phyloP scores from a whole-genome alignment of 2,797 vertebrate species.

The Amblyopsis hoosieri region DNA sequence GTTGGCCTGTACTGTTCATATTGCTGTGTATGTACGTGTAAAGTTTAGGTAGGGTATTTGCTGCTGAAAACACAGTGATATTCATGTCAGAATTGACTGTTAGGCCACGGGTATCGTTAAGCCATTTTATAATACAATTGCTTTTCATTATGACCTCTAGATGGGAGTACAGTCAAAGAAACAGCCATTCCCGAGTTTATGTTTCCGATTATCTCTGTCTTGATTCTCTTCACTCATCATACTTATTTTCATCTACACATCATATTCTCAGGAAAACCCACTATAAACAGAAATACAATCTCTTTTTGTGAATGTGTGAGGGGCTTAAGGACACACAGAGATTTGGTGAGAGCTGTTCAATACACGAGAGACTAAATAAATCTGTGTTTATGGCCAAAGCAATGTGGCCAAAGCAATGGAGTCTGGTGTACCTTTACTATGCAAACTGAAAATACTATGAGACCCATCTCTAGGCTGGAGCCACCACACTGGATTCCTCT shows the following conservation, averaged over 20 bases:
- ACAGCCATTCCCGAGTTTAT: neutral
- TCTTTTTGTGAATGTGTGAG: no score
- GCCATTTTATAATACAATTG: neutral
- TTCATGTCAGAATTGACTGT: no score
- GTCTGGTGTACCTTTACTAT: conserved; percentile 35
- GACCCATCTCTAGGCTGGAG: conserved; percentile 57
- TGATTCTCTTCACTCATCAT: conserved; percentile 2
- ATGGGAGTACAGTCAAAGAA: conserved; percentile 47
- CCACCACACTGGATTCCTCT: conserved; percentile 72
- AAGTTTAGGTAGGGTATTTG: no score
- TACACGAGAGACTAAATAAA: conserved; percentile 11
- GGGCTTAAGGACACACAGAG: no score
- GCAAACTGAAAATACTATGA: conserved; percentile 66
- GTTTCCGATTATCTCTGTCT: conserved; percentile 2
- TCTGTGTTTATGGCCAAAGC: conserved; percentile 9
- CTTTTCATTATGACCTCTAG: conserved; percentile 65
- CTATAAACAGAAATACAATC: neutral
- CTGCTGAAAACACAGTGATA: no score
- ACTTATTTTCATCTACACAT: neutral
- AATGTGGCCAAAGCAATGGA: neutral
- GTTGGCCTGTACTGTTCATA: no score
- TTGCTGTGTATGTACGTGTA: no score
- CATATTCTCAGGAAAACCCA: neutral
- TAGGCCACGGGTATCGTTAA: no score
- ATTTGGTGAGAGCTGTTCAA: neutral